A percentile compares a stretch with the other conserved stretches of the same genome.
Conservation (phyloP, 2,888 invertebrate species). For the Eupithecia tripunctaria region DNA sequence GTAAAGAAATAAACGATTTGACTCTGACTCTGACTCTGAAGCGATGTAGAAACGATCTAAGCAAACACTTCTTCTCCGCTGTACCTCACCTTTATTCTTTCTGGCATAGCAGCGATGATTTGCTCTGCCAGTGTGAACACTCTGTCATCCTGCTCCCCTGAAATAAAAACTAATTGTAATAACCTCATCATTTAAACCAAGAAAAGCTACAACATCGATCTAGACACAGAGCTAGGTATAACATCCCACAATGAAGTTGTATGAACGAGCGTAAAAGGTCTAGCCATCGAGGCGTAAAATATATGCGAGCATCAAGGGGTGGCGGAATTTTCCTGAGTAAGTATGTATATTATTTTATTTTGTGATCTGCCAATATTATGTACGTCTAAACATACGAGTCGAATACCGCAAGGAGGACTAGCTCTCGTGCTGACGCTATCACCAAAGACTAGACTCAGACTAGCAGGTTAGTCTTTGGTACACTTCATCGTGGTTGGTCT, state of each 20-base stretch:
- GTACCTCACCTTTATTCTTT: constrained; percentile 94
- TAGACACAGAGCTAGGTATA: constrained; percentile 16
- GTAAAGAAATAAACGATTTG: no score
- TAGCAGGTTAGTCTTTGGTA: background rate
- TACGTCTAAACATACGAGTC: background rate
- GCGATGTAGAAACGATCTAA: background rate
- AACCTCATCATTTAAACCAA: constrained; percentile 47
- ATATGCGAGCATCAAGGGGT: background rate
- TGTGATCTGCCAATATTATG: background rate
- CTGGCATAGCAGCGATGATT: constrained; percentile 99
- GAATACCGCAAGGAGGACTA: background rate
- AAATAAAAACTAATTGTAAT: constrained; percentile 70
- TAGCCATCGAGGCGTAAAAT: background rate
- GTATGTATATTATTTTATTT: background rate
- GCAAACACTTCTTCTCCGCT: background rate
- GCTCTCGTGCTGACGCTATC: background rate
- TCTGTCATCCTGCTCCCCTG: constrained; percentile 96
- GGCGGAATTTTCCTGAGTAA: background rate
- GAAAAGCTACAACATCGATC: constrained; percentile 33
- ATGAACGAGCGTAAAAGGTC: background rate
- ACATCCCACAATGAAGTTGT: constrained; percentile 21
- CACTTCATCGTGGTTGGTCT: constrained; percentile 9
- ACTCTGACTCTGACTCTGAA: no score
- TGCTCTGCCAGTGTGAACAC: constrained; percentile 97
- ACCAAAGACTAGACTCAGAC: background rate